These are phyloP conservation scores for Crotalus helleri DNA, from an alignment of 2,113 vertebrate species.

Conservation along the genomic window DNA sequence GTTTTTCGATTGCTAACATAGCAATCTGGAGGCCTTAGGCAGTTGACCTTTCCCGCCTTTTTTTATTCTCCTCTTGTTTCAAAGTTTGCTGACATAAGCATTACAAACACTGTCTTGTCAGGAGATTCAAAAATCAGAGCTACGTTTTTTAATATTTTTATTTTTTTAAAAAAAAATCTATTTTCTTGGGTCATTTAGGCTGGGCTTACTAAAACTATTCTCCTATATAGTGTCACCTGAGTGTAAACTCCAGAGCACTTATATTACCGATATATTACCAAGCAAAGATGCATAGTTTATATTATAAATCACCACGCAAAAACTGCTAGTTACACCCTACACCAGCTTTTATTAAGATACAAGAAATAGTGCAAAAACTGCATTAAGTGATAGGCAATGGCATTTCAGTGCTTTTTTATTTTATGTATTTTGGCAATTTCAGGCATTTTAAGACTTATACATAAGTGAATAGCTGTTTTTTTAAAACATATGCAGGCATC, in stretches of 20 bases:
- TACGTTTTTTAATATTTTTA: not conserved
- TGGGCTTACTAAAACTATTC: not conserved
- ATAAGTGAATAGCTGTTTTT: not conserved
- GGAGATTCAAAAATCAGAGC: not conserved
- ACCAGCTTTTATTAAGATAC: not conserved
- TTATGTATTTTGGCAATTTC: not conserved
- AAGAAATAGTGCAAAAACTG: not conserved
- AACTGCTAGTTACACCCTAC: not conserved
- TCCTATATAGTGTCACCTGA: not conserved
- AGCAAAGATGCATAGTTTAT: not conserved
- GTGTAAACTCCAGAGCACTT: not conserved
- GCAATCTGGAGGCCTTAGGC: not conserved
- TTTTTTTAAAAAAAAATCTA: not conserved
- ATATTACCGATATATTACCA: not conserved
- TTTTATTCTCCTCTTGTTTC: not conserved
- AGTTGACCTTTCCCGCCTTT: not conserved
- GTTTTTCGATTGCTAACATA: not conserved
- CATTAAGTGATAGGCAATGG: not conserved
- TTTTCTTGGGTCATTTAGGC: not conserved
- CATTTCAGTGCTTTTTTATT: not conserved
- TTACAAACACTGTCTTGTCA: not conserved
- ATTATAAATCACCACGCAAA: not conserved
- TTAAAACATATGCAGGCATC: not conserved
- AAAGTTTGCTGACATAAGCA: not conserved
- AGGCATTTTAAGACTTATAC: not conserved